Percentiles rank a stretch among this genome's conserved stretches.
Evolutionary conservation across 2,113 vertebrate species (phyloP).

Genomic region (Uria lomvia): DNA sequence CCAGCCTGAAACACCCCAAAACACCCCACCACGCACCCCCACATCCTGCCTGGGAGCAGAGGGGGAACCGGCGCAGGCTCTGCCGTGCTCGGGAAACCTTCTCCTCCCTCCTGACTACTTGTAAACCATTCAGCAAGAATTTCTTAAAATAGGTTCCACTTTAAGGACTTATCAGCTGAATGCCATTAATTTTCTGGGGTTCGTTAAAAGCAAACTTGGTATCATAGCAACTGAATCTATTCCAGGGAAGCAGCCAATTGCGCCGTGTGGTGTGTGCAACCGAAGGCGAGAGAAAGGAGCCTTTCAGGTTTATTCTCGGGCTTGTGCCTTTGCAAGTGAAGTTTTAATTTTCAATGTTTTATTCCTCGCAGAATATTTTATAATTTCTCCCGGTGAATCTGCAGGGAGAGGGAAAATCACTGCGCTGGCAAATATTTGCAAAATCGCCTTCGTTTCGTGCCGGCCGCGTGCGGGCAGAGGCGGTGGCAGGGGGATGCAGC

Average conservation of each 20-base stretch:
- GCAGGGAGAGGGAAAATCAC: not conserved
- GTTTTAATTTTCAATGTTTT: slow-evolving; percentile 30
- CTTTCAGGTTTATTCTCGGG: slow-evolving; percentile 41
- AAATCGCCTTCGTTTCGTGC: rapidly evolving
- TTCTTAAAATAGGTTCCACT: slow-evolving; percentile 67
- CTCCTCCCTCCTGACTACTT: slow-evolving; percentile 31
- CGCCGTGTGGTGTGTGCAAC: not conserved
- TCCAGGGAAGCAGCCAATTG: slow-evolving; percentile 58
- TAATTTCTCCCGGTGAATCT: not conserved
- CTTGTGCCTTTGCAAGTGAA: not conserved
- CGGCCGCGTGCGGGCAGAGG: rapidly evolving
- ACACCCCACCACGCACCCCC: rapidly evolving
- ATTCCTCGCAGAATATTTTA: not conserved
- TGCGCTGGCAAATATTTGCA: not conserved
- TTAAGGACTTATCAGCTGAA: slow-evolving; percentile 66
- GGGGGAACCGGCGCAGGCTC: not conserved
- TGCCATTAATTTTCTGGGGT: slow-evolving; percentile 72
- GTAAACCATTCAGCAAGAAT: slow-evolving; percentile 55
- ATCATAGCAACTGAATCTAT: slow-evolving; percentile 66
- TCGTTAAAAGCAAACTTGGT: slow-evolving; percentile 72
- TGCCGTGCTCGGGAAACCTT: not conserved
- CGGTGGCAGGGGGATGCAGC: rapidly evolving
- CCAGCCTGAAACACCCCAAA: not conserved
- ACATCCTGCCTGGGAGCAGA: not conserved
- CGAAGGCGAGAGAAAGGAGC: slow-evolving; percentile 40